Evolutionary conservation across 30 jellyfish, hydroid and myxozoan genomes (phyloP), one percentile per base, ranked within the genome.

Genomic region (Haliclystus octoradiatus): DNA sequence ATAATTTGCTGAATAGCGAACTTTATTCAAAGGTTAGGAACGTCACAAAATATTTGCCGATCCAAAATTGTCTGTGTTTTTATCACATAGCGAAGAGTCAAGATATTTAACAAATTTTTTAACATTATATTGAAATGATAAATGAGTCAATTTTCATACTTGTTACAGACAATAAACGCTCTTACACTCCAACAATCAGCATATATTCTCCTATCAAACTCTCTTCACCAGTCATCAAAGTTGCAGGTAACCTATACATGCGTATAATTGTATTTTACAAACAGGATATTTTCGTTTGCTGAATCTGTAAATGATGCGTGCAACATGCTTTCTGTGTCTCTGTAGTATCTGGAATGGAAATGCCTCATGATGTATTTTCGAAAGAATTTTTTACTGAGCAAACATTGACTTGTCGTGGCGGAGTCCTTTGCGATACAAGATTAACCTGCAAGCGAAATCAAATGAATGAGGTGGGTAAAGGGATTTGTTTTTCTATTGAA

Each of bases 301-400:
- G 9, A 5, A 40, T 40, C 57, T 40, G 57, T 5, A 40, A 5
- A 40, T 40, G 14, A 40, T 40, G 9, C 57, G 9, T 40, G 9
- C 57, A n/a, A n/a, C n/a, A n/a, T n/a, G n/a, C 19, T 40, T 1
- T 3, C 51, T 28, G 1, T 50, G 13, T 49, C 22, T 23, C 34
- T 71, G 49, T 63, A 84, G 95, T 84, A 35, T 70, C 95, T 71
- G 95, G 95, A 3, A 69, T 84, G 29, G 95, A 84, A 27, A 71
- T 80, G 65, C 66, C 71, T 32, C 77, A 84, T 47, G 74, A 82
- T 26, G 64, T 34, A 12, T 84, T 70, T 57, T 84, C 93, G 0
- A 77, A 77, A 49, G 70, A 77, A 1, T 66, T 74, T 50, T 84
- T 84, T 61, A 50, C 77, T 2, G 24, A 72, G 33, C 66, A 76